A percentile compares a stretch with the other conserved stretches of the same genome.
phyloP scores from a whole-genome alignment of 2,888 invertebrate genomes.

The Trilocha varians region DNA sequence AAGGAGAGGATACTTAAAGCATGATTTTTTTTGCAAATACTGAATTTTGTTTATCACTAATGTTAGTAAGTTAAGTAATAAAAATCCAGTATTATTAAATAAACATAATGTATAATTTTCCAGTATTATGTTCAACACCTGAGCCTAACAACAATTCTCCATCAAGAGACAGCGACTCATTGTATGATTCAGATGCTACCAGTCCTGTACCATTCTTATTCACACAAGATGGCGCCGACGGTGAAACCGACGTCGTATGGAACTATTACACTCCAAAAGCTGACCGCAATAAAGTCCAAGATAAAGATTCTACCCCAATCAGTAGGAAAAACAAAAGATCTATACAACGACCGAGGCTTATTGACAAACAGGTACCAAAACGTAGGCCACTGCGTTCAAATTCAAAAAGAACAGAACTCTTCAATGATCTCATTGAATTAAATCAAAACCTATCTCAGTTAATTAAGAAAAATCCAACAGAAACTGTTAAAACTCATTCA shows the following conservation, averaged over 20 bases:
- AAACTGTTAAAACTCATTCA: slow-evolving; percentile 31
- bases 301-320: slow-evolving; percentile 53
- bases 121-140: slow-evolving; percentile 62
- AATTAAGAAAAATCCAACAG: slow-evolving; percentile 36
- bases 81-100: too few relatives aligned
- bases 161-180: slow-evolving; percentile 56
- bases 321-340: slow-evolving; percentile 45
- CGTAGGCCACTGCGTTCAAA: slow-evolving; percentile 35
- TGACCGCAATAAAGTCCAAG: slow-evolving; percentile 29
- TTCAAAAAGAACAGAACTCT: slow-evolving; percentile 49
- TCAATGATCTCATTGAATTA: slow-evolving; percentile 56
- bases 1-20: too few relatives aligned
- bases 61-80: too few relatives aligned
- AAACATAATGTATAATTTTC: too few relatives aligned
- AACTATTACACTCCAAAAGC: slow-evolving; percentile 67
- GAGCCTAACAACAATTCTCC: slow-evolving; percentile 51
- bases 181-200: slow-evolving; percentile 54
- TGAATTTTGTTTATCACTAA: too few relatives aligned
- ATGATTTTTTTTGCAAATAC: too few relatives aligned
- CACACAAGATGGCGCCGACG: slow-evolving; percentile 66
- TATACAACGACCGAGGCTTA: slow-evolving; percentile 30
- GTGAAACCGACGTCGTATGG: slow-evolving; percentile 66
- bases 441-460: slow-evolving; percentile 58
- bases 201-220: slow-evolving; percentile 66
- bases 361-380: slow-evolving; percentile 45